Evolutionary conservation across 2,888 invertebrate genomes (phyloP).

Genomic region (Drosophila flavopinicola): DNA sequence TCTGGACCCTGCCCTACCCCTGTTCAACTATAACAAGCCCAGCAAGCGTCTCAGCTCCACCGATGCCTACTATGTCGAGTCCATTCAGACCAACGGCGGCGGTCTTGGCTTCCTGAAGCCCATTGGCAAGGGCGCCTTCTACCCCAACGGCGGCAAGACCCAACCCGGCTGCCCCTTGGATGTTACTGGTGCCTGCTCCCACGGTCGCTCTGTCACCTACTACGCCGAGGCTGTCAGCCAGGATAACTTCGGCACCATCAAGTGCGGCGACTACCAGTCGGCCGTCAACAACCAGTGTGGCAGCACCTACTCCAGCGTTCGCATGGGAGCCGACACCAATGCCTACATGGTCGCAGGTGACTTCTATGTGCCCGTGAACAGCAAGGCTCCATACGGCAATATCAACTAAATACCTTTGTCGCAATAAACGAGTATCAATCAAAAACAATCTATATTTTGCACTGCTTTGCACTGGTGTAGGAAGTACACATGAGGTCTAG

Average conservation of each 20-base stretch:
- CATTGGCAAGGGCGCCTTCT: slow-evolving; percentile 85
- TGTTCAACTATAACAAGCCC: slow-evolving; percentile 74
- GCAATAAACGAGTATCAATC: slow-evolving; percentile 31
- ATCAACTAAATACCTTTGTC: slow-evolving; percentile 46
- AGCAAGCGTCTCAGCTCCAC: slow-evolving; percentile 63
- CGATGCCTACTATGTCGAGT: slow-evolving; percentile 82
- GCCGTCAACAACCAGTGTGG: slow-evolving; percentile 72
- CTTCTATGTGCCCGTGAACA: slow-evolving; percentile 81
- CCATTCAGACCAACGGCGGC: slow-evolving; percentile 82
- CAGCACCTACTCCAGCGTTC: slow-evolving; percentile 63
- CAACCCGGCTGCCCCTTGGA: slow-evolving; percentile 85
- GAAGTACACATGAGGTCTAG: neutral
- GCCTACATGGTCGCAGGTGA: slow-evolving; percentile 77
- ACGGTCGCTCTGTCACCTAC: slow-evolving; percentile 83
- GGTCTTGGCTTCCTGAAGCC: slow-evolving; percentile 80
- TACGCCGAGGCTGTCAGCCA: slow-evolving; percentile 84
- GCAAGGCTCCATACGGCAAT: slow-evolving; percentile 78
- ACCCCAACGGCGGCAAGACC: slow-evolving; percentile 86
- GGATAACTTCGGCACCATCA: slow-evolving; percentile 76
- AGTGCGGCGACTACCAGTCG: slow-evolving; percentile 68
- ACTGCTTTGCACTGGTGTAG: neutral
- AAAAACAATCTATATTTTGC: neutral
- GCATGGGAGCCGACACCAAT: slow-evolving; percentile 80
- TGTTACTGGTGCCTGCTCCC: slow-evolving; percentile 84
- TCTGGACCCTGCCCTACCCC: slow-evolving; percentile 82